These are phyloP conservation scores for Keiferia lycopersicella DNA, from an alignment of 2,888 invertebrate genomes.

Conservation along the genomic window DNA sequence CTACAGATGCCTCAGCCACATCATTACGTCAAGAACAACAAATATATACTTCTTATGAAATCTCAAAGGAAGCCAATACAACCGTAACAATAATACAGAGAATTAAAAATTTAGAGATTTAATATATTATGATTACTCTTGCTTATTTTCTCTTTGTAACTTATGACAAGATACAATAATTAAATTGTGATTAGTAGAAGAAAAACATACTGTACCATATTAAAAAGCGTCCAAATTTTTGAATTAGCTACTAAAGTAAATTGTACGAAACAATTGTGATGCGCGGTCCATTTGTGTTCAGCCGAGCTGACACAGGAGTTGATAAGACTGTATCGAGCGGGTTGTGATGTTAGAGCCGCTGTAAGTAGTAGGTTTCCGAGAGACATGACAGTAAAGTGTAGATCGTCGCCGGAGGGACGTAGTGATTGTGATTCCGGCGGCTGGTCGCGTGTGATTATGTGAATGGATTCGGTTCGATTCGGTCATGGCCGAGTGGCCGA, in stretches of 20 bases:
- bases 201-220: constrained; percentile 63
- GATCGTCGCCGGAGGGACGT: constrained; percentile 22
- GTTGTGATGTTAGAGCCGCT: constrained; percentile 32
- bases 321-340: constrained; percentile 29
- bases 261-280: constrained; percentile 39
- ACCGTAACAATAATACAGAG: constrained; percentile 38
- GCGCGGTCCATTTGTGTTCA: constrained; percentile 33
- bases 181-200: constrained; percentile 67
- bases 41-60: constrained; percentile 26
- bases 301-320: constrained; percentile 30
- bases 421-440: constrained; percentile 41
- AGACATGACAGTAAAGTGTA: constrained; percentile 26
- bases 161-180: constrained; percentile 76
- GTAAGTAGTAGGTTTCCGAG: constrained; percentile 21
- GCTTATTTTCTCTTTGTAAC: constrained; percentile 42
- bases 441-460: constrained; percentile 38
- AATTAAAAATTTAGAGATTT: constrained; percentile 32
- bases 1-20: constrained; percentile 32
- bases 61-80: constrained; percentile 34
- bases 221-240: constrained; percentile 75
- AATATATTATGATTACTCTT: constrained; percentile 27
- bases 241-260: constrained; percentile 54
- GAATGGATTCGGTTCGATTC: constrained; percentile 37
- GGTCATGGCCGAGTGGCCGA: constrained; percentile 45
- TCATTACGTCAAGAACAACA: constrained; percentile 22